phyloP scores from a whole-genome alignment of 2,888 invertebrate genomes.

The Polymixis flavicincta region DNA sequence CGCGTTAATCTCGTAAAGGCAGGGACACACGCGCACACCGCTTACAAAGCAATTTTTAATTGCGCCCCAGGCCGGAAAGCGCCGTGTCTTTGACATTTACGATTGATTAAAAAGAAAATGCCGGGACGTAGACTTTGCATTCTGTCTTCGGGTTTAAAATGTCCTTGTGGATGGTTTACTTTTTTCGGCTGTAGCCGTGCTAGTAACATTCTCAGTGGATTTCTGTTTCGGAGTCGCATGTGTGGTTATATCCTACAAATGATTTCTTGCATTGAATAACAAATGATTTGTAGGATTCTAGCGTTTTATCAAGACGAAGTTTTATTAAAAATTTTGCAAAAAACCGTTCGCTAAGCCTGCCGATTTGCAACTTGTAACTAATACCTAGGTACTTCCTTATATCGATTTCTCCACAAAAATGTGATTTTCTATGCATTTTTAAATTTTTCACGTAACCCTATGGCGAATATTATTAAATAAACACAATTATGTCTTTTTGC shows the following conservation, averaged over 20 bases:
- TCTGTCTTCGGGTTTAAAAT: slow-evolving; percentile 59
- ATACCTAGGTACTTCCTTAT: not conserved
- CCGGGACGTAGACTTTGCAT: slow-evolving; percentile 61
- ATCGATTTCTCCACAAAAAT: not conserved
- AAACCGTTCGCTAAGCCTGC: not conserved
- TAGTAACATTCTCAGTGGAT: not conserved
- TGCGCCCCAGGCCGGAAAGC: slow-evolving; percentile 78
- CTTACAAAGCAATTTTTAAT: slow-evolving; percentile 88
- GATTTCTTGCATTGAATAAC: not conserved
- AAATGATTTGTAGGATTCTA: no score
- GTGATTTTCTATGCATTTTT: not conserved
- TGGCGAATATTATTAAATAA: not conserved
- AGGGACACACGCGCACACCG: slow-evolving; percentile 76
- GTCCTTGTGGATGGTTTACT: slow-evolving; percentile 31
- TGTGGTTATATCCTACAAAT: not conserved
- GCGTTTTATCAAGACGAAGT: not conserved
- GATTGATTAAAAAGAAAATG: slow-evolving; percentile 83
- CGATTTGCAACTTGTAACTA: not conserved
- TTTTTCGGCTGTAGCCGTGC: slow-evolving; percentile 21
- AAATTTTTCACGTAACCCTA: not conserved
- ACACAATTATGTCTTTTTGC: no score
- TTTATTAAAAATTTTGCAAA: not conserved
- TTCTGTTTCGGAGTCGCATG: not conserved
- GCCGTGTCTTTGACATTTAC: slow-evolving; percentile 83
- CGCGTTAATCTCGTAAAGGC: slow-evolving; percentile 84